phyloP scores from a whole-genome alignment of 2,113 vertebrate genomes.

The Genyomyrus donnyi region DNA sequence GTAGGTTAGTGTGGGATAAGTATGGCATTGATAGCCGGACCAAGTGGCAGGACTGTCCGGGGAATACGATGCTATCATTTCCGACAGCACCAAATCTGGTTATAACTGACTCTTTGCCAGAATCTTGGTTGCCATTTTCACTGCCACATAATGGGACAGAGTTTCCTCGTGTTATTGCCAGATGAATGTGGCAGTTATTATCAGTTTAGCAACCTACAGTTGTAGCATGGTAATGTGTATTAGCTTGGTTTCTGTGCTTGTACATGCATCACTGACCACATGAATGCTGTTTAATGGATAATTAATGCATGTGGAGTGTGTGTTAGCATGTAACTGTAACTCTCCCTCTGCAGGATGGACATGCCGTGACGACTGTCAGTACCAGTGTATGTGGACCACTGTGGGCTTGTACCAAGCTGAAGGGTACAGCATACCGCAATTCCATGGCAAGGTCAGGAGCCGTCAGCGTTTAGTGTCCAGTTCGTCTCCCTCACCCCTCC shows the following conservation, averaged over 20 bases:
- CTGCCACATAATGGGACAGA: not conserved
- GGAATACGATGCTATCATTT: too few species aligned
- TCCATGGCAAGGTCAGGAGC: constrained; percentile 83
- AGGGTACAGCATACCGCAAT: constrained; percentile 83
- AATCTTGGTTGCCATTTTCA: too few species aligned
- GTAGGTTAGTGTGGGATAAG: too few species aligned
- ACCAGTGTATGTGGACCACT: constrained; percentile 93
- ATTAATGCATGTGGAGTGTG: not conserved
- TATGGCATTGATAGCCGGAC: too few species aligned
- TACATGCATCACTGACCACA: not conserved
- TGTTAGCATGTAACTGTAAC: not conserved
- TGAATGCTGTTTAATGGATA: not conserved
- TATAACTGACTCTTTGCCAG: too few species aligned
- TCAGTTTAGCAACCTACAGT: not conserved
- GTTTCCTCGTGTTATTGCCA: not conserved
- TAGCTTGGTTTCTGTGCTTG: not conserved
- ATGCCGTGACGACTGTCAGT: constrained; percentile 84
- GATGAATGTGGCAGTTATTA: not conserved
- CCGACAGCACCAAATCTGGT: too few species aligned
- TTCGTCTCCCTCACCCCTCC: not conserved
- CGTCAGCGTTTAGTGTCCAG: not conserved
- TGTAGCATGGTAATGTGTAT: not conserved
- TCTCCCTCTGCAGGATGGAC: constrained; percentile 72
- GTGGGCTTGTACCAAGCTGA: constrained; percentile 81
- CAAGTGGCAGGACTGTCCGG: too few species aligned